Percentiles rank a stretch among this genome's conserved stretches.
These are phyloP conservation scores for Nymphicus hollandicus DNA, from an alignment of 2,113 vertebrate species.

Conservation along the genomic window DNA sequence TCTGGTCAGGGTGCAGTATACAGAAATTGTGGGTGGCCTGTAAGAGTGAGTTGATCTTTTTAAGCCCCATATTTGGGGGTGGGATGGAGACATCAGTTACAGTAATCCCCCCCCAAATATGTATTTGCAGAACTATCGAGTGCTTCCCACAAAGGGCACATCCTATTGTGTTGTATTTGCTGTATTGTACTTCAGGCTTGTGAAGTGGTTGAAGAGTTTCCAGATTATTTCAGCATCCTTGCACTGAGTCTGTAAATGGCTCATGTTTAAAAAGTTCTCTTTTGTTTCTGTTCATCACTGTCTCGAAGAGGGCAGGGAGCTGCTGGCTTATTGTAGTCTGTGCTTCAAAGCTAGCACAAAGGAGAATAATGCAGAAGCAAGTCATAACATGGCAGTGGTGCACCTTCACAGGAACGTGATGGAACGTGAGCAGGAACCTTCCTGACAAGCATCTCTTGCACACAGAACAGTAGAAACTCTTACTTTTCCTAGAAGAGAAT, in stretches of 20 bases:
- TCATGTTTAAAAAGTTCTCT: not conserved
- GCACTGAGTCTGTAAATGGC: not conserved
- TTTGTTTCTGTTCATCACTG: not conserved
- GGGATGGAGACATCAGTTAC: not conserved
- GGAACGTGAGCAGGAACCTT: not conserved
- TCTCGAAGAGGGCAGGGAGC: not conserved
- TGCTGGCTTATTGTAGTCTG: not conserved
- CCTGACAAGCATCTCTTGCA: not conserved
- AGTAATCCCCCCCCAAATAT: not conserved
- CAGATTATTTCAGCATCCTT: not conserved
- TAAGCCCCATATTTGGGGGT: not conserved
- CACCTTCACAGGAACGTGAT: rapidly evolving
- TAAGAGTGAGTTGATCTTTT: not conserved
- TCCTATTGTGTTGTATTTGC: not conserved
- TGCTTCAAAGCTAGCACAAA: rapidly evolving
- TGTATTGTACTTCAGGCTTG: not conserved
- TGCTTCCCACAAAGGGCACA: not conserved
- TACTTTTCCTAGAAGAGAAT: not conserved
- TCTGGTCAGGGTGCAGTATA: not conserved
- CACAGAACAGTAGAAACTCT: not conserved
- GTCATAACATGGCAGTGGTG: not conserved
- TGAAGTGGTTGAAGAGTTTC: not conserved
- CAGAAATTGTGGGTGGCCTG: not conserved
- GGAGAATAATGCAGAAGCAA: not conserved
- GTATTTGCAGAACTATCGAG: rapidly evolving